Conservation (phyloP, 2,113 vertebrate species). For the Psophia crepitans region DNA sequence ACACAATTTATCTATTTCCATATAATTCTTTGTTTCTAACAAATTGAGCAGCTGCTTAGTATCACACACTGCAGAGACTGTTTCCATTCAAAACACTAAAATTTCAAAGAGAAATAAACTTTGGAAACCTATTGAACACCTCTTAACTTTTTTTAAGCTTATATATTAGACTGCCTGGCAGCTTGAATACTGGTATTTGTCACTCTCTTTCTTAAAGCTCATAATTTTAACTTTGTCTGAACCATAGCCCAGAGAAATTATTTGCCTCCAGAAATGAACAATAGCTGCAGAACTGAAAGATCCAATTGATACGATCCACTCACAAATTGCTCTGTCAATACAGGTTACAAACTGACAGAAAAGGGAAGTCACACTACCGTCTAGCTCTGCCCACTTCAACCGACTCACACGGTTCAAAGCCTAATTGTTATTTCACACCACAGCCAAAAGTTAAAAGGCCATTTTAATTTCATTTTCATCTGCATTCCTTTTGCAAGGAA, state of each 20-base stretch:
- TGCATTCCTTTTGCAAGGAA: not conserved
- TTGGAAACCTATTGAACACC: not conserved
- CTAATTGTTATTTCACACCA: not conserved
- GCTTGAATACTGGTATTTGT: not conserved
- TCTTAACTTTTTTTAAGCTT: not conserved
- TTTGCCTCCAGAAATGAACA: not conserved
- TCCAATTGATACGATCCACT: not conserved
- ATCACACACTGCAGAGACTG: not conserved
- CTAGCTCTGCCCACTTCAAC: not conserved
- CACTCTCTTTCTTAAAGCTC: not conserved
- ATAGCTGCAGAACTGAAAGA: not conserved
- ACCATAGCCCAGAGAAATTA: not conserved
- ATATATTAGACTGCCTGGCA: not conserved
- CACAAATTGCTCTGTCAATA: constrained; percentile 25
- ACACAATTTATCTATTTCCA: not conserved
- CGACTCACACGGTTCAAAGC: not conserved
- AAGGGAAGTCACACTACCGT: not conserved
- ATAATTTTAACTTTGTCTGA: not conserved
- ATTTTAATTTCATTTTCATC: not conserved
- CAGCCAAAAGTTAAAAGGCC: not conserved
- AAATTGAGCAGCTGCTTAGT: not conserved
- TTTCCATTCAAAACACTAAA: not conserved
- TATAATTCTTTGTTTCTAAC: not conserved
- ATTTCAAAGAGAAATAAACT: not conserved
- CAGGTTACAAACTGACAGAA: not conserved